Evolutionary conservation across 2,797 vertebrate genomes (phyloP).

Genomic region (Hippopotamyrus pictus): DNA sequence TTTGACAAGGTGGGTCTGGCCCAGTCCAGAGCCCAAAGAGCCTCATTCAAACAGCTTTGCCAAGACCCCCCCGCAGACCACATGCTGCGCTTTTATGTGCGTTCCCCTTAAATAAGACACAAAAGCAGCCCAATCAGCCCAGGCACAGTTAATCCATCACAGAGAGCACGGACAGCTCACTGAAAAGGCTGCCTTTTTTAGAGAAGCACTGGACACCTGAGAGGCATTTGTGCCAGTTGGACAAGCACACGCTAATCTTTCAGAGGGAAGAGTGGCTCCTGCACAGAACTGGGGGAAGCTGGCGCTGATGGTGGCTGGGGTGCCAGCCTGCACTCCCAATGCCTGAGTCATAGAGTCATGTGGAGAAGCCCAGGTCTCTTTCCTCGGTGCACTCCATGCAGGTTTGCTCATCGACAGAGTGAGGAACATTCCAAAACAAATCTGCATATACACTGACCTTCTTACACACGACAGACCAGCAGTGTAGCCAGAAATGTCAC

Average conservation of each 20-base stretch:
- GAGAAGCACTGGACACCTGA: background rate
- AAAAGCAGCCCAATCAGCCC: conserved; percentile 20
- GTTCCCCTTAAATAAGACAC: conserved; percentile 27
- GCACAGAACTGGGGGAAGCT: background rate
- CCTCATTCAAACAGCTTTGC: conserved; percentile 15
- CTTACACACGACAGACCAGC: background rate
- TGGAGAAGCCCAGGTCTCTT: background rate
- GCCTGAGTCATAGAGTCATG: background rate
- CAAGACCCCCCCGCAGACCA: conserved; percentile 17
- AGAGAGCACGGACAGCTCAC: background rate
- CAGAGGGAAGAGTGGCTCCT: background rate
- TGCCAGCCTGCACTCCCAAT: background rate
- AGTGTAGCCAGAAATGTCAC: background rate
- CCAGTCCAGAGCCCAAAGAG: background rate
- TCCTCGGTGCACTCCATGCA: background rate
- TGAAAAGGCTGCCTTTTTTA: background rate
- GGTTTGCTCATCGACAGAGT: background rate
- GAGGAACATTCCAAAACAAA: background rate
- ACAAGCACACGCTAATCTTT: background rate
- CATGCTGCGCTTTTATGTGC: conserved; percentile 23
- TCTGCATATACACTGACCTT: background rate
- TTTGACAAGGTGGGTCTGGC: background rate
- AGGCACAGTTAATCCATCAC: conserved; percentile 19
- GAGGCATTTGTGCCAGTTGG: background rate
- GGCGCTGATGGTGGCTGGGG: background rate